These are phyloP conservation scores for Leptopterna dolabrata DNA, from an alignment of 2,888 invertebrate species.

Conservation along the genomic window DNA sequence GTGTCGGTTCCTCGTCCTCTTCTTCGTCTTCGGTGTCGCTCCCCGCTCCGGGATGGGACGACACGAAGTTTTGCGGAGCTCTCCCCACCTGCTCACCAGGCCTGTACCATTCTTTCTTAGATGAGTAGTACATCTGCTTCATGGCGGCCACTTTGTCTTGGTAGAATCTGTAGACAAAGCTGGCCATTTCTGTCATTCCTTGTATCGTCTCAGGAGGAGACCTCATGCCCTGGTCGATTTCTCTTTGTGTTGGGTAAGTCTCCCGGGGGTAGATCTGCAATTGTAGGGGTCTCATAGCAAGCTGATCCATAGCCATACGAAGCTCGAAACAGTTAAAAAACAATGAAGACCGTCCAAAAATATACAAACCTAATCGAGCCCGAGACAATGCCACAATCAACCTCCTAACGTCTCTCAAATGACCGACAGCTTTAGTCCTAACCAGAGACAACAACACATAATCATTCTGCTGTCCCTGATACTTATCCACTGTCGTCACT, in stretches of 20 bases:
- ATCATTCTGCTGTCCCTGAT: conserved; percentile 99
- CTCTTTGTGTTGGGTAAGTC: conserved; percentile 78
- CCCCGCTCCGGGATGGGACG: conserved; percentile 75
- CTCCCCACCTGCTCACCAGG: conserved; percentile 72
- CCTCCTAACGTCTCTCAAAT: conserved; percentile 94
- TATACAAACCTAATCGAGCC: conserved; percentile 94
- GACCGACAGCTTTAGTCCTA: conserved; percentile 96
- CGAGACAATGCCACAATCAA: conserved; percentile 98
- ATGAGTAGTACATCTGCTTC: conserved; percentile 67
- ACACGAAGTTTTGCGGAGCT: conserved; percentile 72
- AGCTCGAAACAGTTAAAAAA: conserved; percentile 98
- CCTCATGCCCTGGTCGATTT: conserved; percentile 66
- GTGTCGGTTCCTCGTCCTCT: conserved; percentile 65
- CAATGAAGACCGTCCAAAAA: conserved; percentile 91
- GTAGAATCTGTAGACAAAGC: conserved; percentile 94
- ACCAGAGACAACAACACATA: conserved; percentile 96
- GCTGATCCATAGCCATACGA: conserved; percentile 93
- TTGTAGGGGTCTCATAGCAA: conserved; percentile 81
- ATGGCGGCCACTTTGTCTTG: conserved; percentile 77
- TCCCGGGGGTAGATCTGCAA: conserved; percentile 85
- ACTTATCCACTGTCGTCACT: conserved; percentile 97
- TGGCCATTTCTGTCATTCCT: conserved; percentile 95
- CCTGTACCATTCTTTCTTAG: conserved; percentile 70
- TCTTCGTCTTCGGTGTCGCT: conserved; percentile 75
- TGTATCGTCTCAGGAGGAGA: conserved; percentile 73